Evolutionary conservation across 1,140 invertebrate species (phyloP), one percentile per base, ranked within the genome.

Genomic region (Calliphora vicina): DNA sequence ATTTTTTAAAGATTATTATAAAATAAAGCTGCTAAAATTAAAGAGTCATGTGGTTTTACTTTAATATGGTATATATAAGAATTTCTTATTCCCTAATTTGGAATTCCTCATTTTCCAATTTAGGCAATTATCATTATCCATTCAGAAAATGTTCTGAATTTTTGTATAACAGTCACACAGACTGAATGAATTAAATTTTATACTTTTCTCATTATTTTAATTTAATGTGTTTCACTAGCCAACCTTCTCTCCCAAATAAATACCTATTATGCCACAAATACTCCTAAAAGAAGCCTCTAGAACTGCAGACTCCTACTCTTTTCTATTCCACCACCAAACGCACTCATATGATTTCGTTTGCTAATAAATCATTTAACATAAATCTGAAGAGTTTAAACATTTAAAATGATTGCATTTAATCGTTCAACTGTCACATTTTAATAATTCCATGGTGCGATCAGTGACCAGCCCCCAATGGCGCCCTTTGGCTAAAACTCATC

Each of bases 371-470:
- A 78, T 23, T 43, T 9, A 80, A 74, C 82, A 83, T 84, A 84
- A 84, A 84, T 84, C 84, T 84, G 71, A 78, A 61, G 67, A 82
- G 57, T 82, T 82, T 76, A 84, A 84, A 82, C 80, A 82, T 82
- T 83, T 83, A 83, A 85, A 85, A 83, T 84, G 82, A 85, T 85
- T 84, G 83, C 83, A 67, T 81, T 83, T 85, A 85, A 85, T 85
- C 84, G 84, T 85, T 85, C 84, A 84, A 71, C 84, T 84, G 84
- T 85, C 84, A 85, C 83, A 85, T 85, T 85, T 85, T 85, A 85
- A 85, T 85, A 85, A 85, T 85, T 85, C 84, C 82, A 83, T 85
- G 83, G 84, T 80, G 84, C 83, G 84, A 85, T 85, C 84, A 50
- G 61, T 45, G 84, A 83, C 82, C 83, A 85, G 84, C 84, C 84